These are phyloP conservation scores for Odontophorus gujanensis DNA, from an alignment of 2,113 vertebrate genomes.

Conservation along the genomic window DNA sequence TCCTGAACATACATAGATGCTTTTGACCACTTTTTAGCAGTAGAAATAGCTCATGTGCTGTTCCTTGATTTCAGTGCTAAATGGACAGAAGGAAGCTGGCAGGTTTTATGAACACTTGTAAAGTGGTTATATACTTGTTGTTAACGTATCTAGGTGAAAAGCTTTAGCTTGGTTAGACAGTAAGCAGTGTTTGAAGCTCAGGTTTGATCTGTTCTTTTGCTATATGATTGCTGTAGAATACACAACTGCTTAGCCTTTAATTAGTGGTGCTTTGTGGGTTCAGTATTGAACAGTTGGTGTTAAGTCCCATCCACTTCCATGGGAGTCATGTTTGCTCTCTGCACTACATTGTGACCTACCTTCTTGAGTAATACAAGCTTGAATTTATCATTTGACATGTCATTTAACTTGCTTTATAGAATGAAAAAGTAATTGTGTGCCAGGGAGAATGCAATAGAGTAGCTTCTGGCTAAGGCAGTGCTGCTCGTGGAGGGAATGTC, in stretches of 20 bases:
- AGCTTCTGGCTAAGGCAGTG: neutral
- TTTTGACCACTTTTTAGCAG: neutral
- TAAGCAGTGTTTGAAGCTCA: neutral
- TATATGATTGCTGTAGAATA: neutral
- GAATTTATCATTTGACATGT: neutral
- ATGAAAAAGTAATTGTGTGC: neutral
- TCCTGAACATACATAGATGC: neutral
- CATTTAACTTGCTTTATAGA: constrained; percentile 1
- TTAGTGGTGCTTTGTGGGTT: neutral
- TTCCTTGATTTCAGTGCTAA: neutral
- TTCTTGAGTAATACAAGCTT: neutral
- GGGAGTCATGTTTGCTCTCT: neutral
- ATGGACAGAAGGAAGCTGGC: neutral
- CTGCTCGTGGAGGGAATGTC: neutral
- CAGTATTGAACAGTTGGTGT: neutral
- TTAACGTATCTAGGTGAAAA: neutral
- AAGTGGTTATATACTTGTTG: neutral
- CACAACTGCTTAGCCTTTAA: neutral
- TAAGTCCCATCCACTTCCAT: fast-evolving
- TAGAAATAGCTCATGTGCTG: neutral
- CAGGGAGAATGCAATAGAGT: neutral
- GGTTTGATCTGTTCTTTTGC: neutral
- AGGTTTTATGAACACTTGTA: neutral
- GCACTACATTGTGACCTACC: neutral
- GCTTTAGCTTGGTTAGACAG: neutral